phyloP scores from a whole-genome alignment of 2,797 vertebrate species.

The Pseudomugil tenellus region DNA sequence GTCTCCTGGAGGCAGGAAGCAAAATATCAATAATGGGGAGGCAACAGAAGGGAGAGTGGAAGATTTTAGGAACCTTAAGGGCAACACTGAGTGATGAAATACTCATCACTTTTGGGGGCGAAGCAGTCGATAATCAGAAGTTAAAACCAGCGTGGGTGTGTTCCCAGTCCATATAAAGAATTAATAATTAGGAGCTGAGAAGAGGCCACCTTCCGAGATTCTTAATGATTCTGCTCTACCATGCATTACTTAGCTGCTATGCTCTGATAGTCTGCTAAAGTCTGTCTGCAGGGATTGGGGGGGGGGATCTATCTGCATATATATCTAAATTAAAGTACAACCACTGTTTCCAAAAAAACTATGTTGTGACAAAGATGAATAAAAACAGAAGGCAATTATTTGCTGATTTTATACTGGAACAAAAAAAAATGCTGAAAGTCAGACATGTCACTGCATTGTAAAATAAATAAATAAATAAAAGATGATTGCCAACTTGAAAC shows the following conservation, averaged over 20 bases:
- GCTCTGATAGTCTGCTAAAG: conserved; percentile 63
- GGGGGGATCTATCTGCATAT: conserved; percentile 44
- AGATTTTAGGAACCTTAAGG: conserved; percentile 19
- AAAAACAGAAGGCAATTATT: no score
- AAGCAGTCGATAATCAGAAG: conserved; percentile 54
- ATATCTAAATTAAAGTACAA: conserved; percentile 29
- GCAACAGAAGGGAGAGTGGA: not conserved
- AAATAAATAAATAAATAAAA: no score
- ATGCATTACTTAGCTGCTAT: conserved; percentile 53
- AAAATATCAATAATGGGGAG: conserved; percentile 11
- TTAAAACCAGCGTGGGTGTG: conserved; percentile 53
- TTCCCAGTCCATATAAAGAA: conserved; percentile 49
- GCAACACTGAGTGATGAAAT: conserved; percentile 39
- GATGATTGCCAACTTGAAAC: no score
- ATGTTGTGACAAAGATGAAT: no score
- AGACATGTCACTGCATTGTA: no score
- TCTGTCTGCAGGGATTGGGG: conserved; percentile 57
- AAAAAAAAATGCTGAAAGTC: no score
- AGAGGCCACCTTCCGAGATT: conserved; percentile 42
- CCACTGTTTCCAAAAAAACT: no score
- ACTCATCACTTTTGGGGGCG: conserved; percentile 27
- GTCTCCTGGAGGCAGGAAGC: not conserved
- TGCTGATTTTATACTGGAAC: no score
- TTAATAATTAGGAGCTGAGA: conserved; percentile 49
- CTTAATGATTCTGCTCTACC: conserved; percentile 50